A percentile compares a stretch with the other conserved stretches of the same genome.
Conservation (phyloP, 2,113 vertebrate genomes). For the Nothocercus nigrocapillus region DNA sequence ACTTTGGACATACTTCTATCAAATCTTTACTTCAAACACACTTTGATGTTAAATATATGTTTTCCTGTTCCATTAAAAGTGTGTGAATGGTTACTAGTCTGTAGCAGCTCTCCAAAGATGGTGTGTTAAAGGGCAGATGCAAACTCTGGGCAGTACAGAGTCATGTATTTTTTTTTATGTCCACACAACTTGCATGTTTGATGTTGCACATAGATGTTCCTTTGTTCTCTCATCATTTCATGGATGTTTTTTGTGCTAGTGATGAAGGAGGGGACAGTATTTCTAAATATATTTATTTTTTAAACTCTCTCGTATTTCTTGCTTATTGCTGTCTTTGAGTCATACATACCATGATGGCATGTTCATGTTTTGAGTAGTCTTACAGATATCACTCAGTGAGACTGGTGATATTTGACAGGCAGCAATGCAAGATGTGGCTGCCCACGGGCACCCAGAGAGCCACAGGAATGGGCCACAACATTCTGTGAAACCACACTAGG, state of each 20-base stretch:
- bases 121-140: not conserved
- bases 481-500: not conserved
- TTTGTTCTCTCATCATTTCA: not conserved
- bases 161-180: not conserved
- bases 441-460: not conserved
- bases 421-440: not conserved
- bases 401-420: not conserved
- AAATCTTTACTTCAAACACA: not conserved
- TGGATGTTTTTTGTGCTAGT: not conserved
- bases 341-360: not conserved
- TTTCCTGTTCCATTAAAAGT: not conserved
- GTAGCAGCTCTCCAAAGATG: not conserved
- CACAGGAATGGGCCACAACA: not conserved
- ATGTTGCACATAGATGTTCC: not conserved
- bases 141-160: not conserved
- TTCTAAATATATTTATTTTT: not conserved
- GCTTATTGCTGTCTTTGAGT: not conserved
- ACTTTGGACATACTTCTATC: not conserved
- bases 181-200: not conserved
- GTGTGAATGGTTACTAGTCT: not conserved
- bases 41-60: not conserved
- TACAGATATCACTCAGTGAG: not conserved
- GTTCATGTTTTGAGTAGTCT: not conserved
- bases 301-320: not conserved
- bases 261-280: accelerated